Evolutionary conservation across 2,797 vertebrate genomes (phyloP).

Genomic region (Gobio occitaniae): DNA sequence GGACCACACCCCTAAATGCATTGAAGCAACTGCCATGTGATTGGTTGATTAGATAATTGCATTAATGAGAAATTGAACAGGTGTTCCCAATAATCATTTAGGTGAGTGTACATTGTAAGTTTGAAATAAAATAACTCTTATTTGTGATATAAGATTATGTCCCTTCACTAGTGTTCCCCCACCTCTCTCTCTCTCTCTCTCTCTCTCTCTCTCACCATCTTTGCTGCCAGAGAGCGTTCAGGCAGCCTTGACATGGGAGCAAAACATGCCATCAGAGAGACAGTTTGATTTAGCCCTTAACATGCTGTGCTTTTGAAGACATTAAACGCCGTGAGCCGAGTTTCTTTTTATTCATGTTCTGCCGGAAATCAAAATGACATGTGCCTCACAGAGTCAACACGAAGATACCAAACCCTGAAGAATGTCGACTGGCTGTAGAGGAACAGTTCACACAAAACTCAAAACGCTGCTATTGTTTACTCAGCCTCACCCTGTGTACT

Average conservation of each 20-base stretch:
- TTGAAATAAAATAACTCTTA: background rate
- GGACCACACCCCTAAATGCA: no score
- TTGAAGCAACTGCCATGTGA: no score
- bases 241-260: constrained; percentile 25
- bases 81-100: no score
- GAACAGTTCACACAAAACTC: background rate
- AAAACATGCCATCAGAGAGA: constrained; percentile 41
- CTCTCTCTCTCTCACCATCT: background rate
- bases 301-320: constrained; percentile 37
- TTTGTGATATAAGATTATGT: background rate
- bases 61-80: no score
- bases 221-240: constrained; percentile 19
- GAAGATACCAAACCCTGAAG: background rate
- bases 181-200: background rate
- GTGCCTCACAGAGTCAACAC: constrained; percentile 4
- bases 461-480: background rate
- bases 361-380: constrained; percentile 27
- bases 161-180: background rate
- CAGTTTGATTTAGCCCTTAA: constrained; percentile 26
- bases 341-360: constrained; percentile 39
- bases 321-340: background rate
- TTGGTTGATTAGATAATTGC: no score
- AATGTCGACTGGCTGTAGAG: background rate
- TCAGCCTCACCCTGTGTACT: background rate
- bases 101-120: no score